Evolutionary conservation across 2,797 vertebrate species (phyloP).

Genomic region (Glossophaga mutica): DNA sequence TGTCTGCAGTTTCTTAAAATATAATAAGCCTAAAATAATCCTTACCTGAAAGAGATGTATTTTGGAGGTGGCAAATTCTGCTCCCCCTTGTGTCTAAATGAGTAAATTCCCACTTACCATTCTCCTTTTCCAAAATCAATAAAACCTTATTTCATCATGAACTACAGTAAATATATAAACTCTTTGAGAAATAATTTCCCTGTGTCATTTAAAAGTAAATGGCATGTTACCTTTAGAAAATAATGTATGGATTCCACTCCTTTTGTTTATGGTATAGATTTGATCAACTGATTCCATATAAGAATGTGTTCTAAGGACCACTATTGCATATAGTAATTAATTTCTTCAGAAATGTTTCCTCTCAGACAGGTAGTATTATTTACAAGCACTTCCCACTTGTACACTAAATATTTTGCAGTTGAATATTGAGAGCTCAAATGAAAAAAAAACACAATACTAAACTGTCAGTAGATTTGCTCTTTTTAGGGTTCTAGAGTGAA

Average conservation of each 20-base stretch:
- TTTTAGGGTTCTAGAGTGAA: neutral
- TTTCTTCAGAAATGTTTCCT: conserved; percentile 1
- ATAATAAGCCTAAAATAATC: neutral
- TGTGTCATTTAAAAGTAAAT: neutral
- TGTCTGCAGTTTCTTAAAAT: neutral
- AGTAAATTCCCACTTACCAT: neutral
- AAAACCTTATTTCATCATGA: neutral
- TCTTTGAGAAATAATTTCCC: neutral
- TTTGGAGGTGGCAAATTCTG: neutral
- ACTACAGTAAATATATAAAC: neutral
- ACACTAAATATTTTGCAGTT: neutral
- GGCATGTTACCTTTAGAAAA: neutral
- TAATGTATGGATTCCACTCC: neutral
- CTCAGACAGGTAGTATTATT: neutral
- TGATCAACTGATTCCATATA: neutral
- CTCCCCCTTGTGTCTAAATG: neutral
- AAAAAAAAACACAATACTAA: neutral
- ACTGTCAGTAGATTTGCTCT: neutral
- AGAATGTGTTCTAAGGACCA: neutral
- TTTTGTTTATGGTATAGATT: conserved; percentile 14
- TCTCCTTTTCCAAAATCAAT: conserved; percentile 2
- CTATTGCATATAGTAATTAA: neutral
- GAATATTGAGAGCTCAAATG: neutral
- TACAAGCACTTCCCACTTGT: neutral
- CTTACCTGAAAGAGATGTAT: neutral